A percentile compares a stretch with the other conserved stretches of the same genome.
These are phyloP conservation scores for Xyliphius kryptos DNA, from an alignment of 2,113 vertebrate genomes.

Conservation along the genomic window DNA sequence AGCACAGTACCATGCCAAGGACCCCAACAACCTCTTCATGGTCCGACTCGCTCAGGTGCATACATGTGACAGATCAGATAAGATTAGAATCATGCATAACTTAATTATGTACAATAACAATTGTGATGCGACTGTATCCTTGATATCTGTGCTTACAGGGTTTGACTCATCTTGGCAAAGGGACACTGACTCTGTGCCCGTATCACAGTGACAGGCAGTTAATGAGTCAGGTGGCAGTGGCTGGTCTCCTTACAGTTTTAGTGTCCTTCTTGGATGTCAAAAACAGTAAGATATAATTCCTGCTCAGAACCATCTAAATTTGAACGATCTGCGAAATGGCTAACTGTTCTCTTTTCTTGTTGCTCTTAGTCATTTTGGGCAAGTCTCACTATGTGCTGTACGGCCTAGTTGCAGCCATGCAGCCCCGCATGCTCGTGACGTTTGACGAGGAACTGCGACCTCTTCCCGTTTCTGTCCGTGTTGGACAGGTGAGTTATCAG, in stretches of 20 bases:
- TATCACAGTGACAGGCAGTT: conserved; percentile 98
- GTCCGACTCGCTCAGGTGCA: conserved; percentile 85
- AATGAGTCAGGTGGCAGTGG: conserved; percentile 97
- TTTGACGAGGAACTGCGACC: conserved; percentile 93
- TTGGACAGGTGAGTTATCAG: conserved; percentile 79
- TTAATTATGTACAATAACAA: too few relatives aligned
- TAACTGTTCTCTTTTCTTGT: neutral
- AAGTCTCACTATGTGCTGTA: conserved; percentile 96
- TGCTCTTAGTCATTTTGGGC: conserved; percentile 79
- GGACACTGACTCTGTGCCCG: conserved; percentile 93
- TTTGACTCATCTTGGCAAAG: conserved; percentile 95
- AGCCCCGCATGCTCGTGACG: conserved; percentile 96
- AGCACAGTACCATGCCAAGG: conserved; percentile 97
- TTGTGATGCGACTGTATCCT: too few relatives aligned
- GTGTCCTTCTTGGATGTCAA: conserved; percentile 97
- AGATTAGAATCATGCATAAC: too few relatives aligned
- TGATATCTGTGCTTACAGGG: conserved; percentile 62
- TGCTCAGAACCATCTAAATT: too few relatives aligned
- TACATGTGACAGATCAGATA: neutral
- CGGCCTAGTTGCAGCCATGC: conserved; percentile 94
- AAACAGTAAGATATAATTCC: conserved; percentile 75
- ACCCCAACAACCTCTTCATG: conserved; percentile 99
- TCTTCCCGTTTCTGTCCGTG: conserved; percentile 87
- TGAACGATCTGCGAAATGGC: neutral
- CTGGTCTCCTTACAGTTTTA: conserved; percentile 87